Evolutionary conservation across 2,113 vertebrate species (phyloP), one percentile per base, ranked within the genome.

Genomic region (Taurulus bubalis): DNA sequence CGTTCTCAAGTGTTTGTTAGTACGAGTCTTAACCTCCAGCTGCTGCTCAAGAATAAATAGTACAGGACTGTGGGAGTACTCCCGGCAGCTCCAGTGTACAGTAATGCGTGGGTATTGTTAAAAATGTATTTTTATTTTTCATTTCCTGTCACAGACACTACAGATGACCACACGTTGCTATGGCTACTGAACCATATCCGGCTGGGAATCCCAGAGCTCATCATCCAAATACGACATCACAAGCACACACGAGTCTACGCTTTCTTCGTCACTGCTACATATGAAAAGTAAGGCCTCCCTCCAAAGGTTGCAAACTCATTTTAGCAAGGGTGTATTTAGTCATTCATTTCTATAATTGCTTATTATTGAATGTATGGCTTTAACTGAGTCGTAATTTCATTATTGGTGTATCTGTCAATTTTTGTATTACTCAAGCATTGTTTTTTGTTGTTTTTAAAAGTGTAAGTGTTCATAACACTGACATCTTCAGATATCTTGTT

Each of bases 171-270:
- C 95, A 99, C 98, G 16, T 95, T 99, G 85, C 96, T 99, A 51
- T 99, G 98, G 96, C 92, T 99, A 80, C 96, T 99, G 75, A 99
- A 99, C 94, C 98, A 98, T 93, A 97, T 99, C 91, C 97, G 98
- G 28, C 95, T 98, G 81, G 97, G 97, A 84, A 97, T 99, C 89
- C 98, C 98, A 0, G 98, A 99, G 89, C 97, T 99, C 91, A 99
- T 99, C 82, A 97, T 99, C 87, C 98, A 99, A 91, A 97, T 99
- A 70, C 97, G 98, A 81, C 97, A 99, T 90, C 98, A 99, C 84
- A 97, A 96, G 82, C 96, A 95, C 93, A 99, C 98, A 0, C 91
- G 89, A 0, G 96, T 96, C 89, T 98, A 98, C 42, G 98, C 97
- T 56, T 98, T 99, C 95, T 99, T 99, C 18, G 96, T 99, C 94